Conservation (phyloP, 1,140 invertebrate genomes). For the Olivierus martensii region DNA sequence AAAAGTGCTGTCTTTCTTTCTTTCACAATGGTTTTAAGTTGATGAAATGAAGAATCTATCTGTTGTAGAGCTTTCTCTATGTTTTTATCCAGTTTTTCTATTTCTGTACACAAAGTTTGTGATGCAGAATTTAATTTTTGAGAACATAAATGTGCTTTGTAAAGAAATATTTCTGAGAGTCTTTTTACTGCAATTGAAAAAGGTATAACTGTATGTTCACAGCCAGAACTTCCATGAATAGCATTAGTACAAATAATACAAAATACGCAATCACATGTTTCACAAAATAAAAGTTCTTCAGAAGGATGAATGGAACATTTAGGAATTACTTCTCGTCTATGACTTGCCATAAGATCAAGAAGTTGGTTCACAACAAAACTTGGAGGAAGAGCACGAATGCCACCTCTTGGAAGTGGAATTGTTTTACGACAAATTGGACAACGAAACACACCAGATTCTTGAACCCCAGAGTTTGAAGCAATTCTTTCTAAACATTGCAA, state of each 20-base stretch:
- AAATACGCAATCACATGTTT: constrained; percentile 90
- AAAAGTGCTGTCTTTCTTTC: constrained; percentile 52
- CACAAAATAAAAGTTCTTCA: constrained; percentile 82
- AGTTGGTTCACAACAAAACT: constrained; percentile 91
- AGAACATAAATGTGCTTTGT: constrained; percentile 85
- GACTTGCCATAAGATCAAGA: constrained; percentile 79
- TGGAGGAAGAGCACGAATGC: constrained; percentile 76
- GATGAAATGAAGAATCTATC: constrained; percentile 51
- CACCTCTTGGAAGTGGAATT: constrained; percentile 76
- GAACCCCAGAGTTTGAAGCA: constrained; percentile 46
- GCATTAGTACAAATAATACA: constrained; percentile 55
- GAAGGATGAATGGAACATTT: constrained; percentile 70
- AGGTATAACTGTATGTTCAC: constrained; percentile 60
- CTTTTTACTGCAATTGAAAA: constrained; percentile 92
- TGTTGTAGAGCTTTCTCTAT: constrained; percentile 38
- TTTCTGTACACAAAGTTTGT: constrained; percentile 54
- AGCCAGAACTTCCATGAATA: constrained; percentile 20
- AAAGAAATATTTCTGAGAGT: constrained; percentile 89
- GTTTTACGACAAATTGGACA: constrained; percentile 91
- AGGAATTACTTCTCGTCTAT: constrained; percentile 79
- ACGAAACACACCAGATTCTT: constrained; percentile 61
- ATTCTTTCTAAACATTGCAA: constrained; percentile 77
- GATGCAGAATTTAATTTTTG: constrained; percentile 63
- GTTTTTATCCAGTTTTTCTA: constrained; percentile 48
- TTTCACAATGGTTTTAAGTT: constrained; percentile 58